These are phyloP conservation scores for Regulus satrapa DNA, from an alignment of 2,113 vertebrate species.

Conservation along the genomic window DNA sequence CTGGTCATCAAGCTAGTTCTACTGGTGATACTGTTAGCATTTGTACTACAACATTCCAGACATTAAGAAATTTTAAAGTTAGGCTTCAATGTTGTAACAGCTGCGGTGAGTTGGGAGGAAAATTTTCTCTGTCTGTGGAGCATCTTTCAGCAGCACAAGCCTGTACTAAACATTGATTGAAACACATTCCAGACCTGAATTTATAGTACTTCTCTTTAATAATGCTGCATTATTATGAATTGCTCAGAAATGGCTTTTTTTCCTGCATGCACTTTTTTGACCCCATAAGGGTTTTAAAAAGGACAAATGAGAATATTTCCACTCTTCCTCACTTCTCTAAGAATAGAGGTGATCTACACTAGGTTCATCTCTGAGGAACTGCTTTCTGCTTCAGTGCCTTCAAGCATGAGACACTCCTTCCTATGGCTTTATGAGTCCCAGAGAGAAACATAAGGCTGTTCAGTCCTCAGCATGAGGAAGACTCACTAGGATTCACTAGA, in stretches of 20 bases:
- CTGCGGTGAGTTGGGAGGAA: neutral
- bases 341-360: neutral
- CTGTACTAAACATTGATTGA: neutral
- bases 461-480: neutral
- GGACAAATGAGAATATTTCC: neutral
- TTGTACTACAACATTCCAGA: neutral
- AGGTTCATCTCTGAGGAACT: neutral
- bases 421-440: neutral
- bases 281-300: neutral
- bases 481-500: neutral
- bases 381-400: neutral
- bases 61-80: neutral
- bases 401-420: neutral
- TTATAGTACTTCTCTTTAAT: neutral
- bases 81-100: neutral
- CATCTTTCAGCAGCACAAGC: neutral
- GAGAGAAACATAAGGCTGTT: neutral
- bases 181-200: neutral
- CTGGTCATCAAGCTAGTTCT: neutral
- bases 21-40: neutral
- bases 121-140: neutral
- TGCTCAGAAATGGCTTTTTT: neutral
- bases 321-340: neutral
- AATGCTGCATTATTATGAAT: neutral
- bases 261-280: neutral